phyloP scores from a whole-genome alignment of 1,140 invertebrate genomes.

The Trichomalopsis sarcophagae region DNA sequence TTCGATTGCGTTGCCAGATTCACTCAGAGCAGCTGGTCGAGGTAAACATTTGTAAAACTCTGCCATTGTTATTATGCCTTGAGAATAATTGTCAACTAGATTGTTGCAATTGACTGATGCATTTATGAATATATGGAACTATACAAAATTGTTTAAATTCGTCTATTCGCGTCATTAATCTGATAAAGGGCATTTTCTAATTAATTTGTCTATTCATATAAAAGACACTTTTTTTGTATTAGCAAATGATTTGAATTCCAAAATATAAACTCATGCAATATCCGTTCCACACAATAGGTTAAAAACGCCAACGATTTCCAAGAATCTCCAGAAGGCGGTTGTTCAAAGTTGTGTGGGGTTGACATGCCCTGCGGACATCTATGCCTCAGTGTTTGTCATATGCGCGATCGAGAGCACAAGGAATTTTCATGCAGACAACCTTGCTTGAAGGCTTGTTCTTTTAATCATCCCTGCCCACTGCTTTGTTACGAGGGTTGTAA shows the following conservation, averaged over 20 bases:
- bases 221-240: too few species aligned
- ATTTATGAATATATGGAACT: too few species aligned
- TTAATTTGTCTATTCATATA: too few species aligned
- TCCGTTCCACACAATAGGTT: background rate
- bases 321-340: constrained; percentile 24
- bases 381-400: background rate
- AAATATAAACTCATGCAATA: too few species aligned
- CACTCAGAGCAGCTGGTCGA: background rate
- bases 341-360: background rate
- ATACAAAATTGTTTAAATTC: too few species aligned
- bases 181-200: too few species aligned
- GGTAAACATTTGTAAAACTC: background rate
- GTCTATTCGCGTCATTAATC: too few species aligned
- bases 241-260: too few species aligned
- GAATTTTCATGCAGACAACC: background rate
- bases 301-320: background rate
- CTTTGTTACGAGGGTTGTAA: background rate
- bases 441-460: background rate
- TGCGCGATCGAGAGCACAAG: background rate
- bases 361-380: constrained; percentile 7
- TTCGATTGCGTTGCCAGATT: constrained; percentile 19
- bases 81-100: too few species aligned
- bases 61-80: too few species aligned
- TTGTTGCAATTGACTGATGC: too few species aligned
- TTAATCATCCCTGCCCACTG: background rate